Percentiles rank a stretch among this genome's conserved stretches.
Conservation (phyloP, 2,888 invertebrate species). For the Drosophila eohydei region DNA sequence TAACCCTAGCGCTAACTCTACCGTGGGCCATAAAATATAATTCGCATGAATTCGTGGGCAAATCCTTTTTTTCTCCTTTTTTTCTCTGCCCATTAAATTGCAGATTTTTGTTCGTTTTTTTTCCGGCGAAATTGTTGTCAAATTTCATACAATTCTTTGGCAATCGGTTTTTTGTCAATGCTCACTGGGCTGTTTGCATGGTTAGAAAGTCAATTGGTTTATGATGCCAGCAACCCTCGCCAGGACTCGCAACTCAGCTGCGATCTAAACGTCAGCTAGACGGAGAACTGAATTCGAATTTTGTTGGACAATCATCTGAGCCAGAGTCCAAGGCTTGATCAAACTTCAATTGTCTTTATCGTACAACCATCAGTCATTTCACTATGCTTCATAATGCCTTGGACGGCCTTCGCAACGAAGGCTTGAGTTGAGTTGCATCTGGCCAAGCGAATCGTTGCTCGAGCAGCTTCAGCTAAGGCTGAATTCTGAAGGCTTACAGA, state of each 20-base stretch:
- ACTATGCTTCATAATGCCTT: too few species aligned
- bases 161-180: conserved; percentile 45
- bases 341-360: too few species aligned
- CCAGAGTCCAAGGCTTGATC: too few species aligned
- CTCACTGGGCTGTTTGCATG: conserved; percentile 46
- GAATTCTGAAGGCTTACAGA: too few species aligned
- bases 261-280: background rate
- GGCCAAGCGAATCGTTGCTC: too few species aligned
- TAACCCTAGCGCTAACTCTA: conserved; percentile 42
- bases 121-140: conserved; percentile 54
- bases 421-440: too few species aligned
- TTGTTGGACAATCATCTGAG: too few species aligned
- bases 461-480: too few species aligned
- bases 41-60: conserved; percentile 66
- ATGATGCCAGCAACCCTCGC: conserved; percentile 51
- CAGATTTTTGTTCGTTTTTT: conserved; percentile 17
- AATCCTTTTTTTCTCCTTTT: conserved; percentile 67
- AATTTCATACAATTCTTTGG: conserved; percentile 44
- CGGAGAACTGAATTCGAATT: background rate
- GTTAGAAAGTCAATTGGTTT: conserved; percentile 76
- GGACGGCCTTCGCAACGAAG: too few species aligned
- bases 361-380: too few species aligned
- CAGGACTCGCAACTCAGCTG: background rate
- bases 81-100: conserved; percentile 58
- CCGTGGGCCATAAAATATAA: conserved; percentile 64